A percentile compares a stretch with the other conserved stretches of the same genome.
phyloP scores from a whole-genome alignment of 2,888 invertebrate genomes.

The Epirrhoe tristata region DNA sequence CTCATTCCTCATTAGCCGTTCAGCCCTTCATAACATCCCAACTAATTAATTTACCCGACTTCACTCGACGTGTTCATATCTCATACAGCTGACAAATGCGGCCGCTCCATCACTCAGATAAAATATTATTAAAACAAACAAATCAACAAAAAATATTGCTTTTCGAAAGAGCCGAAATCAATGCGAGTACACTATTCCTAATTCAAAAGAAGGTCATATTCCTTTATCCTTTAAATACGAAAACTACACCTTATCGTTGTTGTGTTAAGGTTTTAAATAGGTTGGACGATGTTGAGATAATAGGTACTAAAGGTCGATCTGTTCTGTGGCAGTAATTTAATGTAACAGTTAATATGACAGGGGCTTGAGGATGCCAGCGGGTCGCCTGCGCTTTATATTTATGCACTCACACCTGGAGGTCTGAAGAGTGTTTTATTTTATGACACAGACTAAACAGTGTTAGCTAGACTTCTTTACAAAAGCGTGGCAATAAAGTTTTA shows the following conservation, averaged over 20 bases:
- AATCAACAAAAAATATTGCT: slow-evolving; percentile 82
- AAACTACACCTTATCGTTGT: slow-evolving; percentile 38
- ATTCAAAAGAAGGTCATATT: slow-evolving; percentile 50
- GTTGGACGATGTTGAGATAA: slow-evolving; percentile 55
- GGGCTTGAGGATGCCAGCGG: slow-evolving; percentile 83
- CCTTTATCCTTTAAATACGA: slow-evolving; percentile 6
- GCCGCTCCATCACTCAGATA: slow-evolving; percentile 83
- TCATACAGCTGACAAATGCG: slow-evolving; percentile 82
- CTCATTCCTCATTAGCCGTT: slow-evolving; percentile 58
- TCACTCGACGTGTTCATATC: slow-evolving; percentile 74
- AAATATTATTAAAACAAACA: slow-evolving; percentile 86
- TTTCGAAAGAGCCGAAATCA: slow-evolving; percentile 84
- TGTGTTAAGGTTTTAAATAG: slow-evolving; percentile 48
- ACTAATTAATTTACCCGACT: slow-evolving; percentile 79
- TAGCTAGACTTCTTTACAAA: not conserved
- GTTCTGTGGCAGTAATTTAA: slow-evolving; percentile 82
- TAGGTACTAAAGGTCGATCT: slow-evolving; percentile 73
- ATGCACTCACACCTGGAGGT: slow-evolving; percentile 85
- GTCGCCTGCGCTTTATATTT: slow-evolving; percentile 81
- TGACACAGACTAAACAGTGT: slow-evolving; percentile 8
- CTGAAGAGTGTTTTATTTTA: slow-evolving; percentile 75
- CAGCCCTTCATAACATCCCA: slow-evolving; percentile 71
- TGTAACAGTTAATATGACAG: slow-evolving; percentile 86
- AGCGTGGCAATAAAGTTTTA: not conserved
- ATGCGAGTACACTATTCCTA: slow-evolving; percentile 71